These are phyloP conservation scores for Spinibarbus caldwelli DNA, from an alignment of 2,797 vertebrate genomes.

Conservation along the genomic window DNA sequence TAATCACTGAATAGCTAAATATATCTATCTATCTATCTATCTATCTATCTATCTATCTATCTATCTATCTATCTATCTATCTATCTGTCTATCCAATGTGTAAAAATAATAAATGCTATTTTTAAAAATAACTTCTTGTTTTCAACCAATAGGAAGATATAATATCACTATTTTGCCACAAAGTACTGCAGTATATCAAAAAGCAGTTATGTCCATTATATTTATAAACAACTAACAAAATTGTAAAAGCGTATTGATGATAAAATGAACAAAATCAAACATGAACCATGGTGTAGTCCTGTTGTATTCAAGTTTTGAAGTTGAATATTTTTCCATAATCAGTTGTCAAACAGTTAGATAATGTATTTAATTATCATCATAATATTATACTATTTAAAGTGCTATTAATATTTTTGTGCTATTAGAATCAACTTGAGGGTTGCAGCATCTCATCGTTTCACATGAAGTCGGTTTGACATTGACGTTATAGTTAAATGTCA, in stretches of 20 bases:
- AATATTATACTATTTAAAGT: background rate
- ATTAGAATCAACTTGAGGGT: background rate
- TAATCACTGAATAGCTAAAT: background rate
- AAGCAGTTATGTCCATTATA: background rate
- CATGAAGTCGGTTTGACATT: conserved; percentile 34
- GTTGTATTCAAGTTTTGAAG: background rate
- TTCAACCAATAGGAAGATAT: background rate
- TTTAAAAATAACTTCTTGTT: background rate
- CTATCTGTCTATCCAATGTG: background rate
- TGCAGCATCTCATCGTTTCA: background rate
- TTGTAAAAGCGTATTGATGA: background rate
- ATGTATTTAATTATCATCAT: background rate
- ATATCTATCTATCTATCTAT: background rate
- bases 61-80: background rate
- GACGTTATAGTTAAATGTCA: conserved; percentile 33
- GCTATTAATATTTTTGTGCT: background rate
- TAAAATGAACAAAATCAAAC: background rate
- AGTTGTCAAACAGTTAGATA: background rate
- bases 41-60: background rate
- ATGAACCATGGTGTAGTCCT: background rate
- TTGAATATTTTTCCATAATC: background rate
- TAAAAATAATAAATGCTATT: background rate
- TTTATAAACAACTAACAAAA: background rate
- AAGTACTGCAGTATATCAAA: background rate
- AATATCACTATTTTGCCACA: background rate